Percentiles rank a stretch among this genome's conserved stretches.
Evolutionary conservation across 2,888 invertebrate species (phyloP).

Genomic region (Apamea sordens): DNA sequence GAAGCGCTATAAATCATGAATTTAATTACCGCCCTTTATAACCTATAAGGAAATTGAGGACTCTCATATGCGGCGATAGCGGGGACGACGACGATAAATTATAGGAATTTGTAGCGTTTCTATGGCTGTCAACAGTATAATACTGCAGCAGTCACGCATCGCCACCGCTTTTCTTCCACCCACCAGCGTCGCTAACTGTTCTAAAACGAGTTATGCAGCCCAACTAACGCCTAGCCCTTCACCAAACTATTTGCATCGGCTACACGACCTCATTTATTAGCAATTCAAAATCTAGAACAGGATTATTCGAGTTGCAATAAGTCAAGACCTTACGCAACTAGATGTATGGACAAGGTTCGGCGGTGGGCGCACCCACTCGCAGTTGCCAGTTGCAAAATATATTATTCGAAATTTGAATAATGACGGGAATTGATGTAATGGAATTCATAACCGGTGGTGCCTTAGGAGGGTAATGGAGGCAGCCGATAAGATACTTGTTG

Average conservation of each 20-base stretch:
- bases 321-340: conserved; percentile 63
- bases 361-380: conserved; percentile 73
- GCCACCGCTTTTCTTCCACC: conserved; percentile 37
- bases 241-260: conserved; percentile 62
- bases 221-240: conserved; percentile 55
- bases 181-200: conserved; percentile 51
- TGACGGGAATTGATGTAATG: conserved; percentile 63
- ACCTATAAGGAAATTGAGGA: conserved; percentile 18
- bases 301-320: conserved; percentile 66
- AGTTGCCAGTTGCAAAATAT: conserved; percentile 68
- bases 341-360: conserved; percentile 60
- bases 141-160: conserved; percentile 10
- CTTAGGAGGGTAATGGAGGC: conserved; percentile 62
- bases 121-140: conserved; percentile 15
- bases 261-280: conserved; percentile 67
- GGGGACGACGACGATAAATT: conserved; percentile 10
- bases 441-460: conserved; percentile 57
- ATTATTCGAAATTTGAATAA: conserved; percentile 69
- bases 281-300: conserved; percentile 67
- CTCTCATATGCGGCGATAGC: neutral
- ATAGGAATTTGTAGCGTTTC: conserved; percentile 13
- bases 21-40: neutral
- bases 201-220: conserved; percentile 45
- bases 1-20: conserved; percentile 9
- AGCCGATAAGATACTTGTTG: neutral